Evolutionary conservation across 2,113 vertebrate genomes (phyloP), one percentile per base, ranked within the genome.

Genomic region (Taurulus bubalis): DNA sequence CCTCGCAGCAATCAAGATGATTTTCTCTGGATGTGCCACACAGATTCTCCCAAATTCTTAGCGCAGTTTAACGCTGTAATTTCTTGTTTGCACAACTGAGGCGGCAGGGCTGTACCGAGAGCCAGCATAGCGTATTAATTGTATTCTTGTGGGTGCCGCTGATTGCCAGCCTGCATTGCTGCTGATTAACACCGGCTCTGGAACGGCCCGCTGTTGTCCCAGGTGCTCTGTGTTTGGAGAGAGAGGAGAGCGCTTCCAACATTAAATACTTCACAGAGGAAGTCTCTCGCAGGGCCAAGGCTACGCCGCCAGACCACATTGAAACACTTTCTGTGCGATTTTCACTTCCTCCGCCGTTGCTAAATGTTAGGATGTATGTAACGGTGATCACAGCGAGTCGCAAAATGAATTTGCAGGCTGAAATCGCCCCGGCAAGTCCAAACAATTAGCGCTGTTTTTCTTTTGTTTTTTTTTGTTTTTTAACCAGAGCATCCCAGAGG

Each of bases 181-280:
- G 85, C 92, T 96, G 93, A 96, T 96, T 95, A 95, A 93, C 92
- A 89, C 87, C 63, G 84, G 80, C 87, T 62, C 85, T 93, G 93
- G 89, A 93, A 84, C 80, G 58, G 86, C 93, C 55, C 82, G 88
- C 88, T 95, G 95, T 95, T 95, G 94, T 95, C 94, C 94, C 95
- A 95, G 95, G 95, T 95, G 93, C 92, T 82, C 86, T 58, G 87
- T 95, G 93, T 94, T 94, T 95, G 88, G 87, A 94, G 85, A 95
- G 89, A 84, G 88, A 90, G 34, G 85, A 95, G 89, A 84, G 67
- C 34, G 87, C 87, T 87, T 94, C 94, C 94, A 94, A 90, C 93
- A 91, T 86, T 88, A 90, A 92, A 93, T 94, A 93, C 92, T 91
- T 92, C 91, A 85, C 90, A 90, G 92, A 94, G 92, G 94, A 95